A percentile compares a stretch with the other conserved stretches of the same genome.
Conservation (phyloP, 2,113 vertebrate genomes). For the Himantopus leucocephalus region DNA sequence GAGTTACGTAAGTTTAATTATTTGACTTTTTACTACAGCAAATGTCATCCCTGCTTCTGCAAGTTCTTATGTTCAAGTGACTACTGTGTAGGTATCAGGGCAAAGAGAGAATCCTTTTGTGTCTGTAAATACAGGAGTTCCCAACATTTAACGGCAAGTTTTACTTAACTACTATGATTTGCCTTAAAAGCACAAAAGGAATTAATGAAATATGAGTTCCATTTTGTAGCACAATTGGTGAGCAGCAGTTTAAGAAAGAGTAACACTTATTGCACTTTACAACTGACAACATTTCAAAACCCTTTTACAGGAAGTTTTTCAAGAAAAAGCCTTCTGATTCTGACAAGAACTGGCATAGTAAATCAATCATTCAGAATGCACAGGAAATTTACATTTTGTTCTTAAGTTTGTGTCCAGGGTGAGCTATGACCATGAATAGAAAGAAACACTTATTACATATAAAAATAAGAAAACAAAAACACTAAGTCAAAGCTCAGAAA, state of each 20-base stretch:
- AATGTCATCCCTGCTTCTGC: background rate
- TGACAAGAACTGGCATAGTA: background rate
- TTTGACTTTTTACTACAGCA: background rate
- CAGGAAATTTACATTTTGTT: background rate
- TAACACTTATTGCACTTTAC: background rate
- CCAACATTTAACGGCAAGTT: background rate
- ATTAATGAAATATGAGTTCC: background rate
- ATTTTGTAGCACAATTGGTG: background rate
- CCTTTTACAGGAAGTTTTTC: background rate
- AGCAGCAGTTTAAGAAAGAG: background rate
- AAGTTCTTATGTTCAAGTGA: background rate
- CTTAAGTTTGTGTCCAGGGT: background rate
- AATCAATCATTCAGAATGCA: background rate
- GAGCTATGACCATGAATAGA: background rate
- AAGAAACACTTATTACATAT: conserved; percentile 2
- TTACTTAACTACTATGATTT: background rate
- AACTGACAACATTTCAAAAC: background rate
- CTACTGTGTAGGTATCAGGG: background rate
- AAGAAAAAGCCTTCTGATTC: background rate
- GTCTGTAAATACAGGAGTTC: background rate
- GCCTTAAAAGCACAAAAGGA: background rate
- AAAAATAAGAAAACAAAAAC: conserved; percentile 39
- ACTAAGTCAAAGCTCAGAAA: background rate
- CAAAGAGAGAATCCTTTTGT: background rate
- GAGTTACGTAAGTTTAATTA: background rate